phyloP scores from a whole-genome alignment of 2,113 vertebrate genomes.

The Myrmecophaga tridactyla region DNA sequence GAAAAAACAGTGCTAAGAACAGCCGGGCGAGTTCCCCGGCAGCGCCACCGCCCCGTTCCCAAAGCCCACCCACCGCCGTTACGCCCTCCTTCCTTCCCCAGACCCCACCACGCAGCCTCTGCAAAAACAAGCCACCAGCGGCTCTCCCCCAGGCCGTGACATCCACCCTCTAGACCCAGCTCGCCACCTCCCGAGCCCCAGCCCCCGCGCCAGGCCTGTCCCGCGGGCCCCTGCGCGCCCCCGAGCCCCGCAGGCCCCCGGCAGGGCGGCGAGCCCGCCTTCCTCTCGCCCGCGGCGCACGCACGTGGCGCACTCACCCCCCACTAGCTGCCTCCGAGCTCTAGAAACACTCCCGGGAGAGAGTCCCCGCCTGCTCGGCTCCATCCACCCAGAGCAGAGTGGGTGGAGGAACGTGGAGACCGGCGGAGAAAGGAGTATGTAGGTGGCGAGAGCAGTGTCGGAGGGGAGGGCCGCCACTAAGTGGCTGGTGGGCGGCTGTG shows the following conservation, averaged over 20 bases:
- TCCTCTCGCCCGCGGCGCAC: slow-evolving; percentile 25
- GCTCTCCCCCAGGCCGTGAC: neutral
- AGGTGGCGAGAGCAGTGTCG: neutral
- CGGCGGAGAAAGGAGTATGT: neutral
- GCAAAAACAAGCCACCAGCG: neutral
- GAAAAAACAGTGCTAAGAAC: neutral
- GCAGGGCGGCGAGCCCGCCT: neutral
- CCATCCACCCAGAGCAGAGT: neutral
- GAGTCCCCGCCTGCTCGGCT: slow-evolving; percentile 49
- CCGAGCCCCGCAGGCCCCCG: neutral
- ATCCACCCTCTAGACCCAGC: neutral
- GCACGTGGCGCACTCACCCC: slow-evolving; percentile 71
- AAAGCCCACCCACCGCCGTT: neutral
- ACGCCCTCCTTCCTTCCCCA: neutral
- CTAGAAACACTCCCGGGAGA: neutral
- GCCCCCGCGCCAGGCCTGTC: neutral
- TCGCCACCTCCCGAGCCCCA: neutral
- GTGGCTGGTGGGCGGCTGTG: neutral
- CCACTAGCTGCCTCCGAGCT: slow-evolving; percentile 37
- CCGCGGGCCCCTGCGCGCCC: neutral
- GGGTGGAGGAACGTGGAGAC: neutral
- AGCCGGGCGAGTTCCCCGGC: neutral
- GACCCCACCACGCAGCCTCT: neutral
- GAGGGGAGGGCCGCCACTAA: slow-evolving; percentile 29
- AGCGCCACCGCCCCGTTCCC: neutral